Evolutionary conservation across 2,888 invertebrate genomes (phyloP), one percentile per base, ranked within the genome.

Genomic region (Agrotis exclamationis): DNA sequence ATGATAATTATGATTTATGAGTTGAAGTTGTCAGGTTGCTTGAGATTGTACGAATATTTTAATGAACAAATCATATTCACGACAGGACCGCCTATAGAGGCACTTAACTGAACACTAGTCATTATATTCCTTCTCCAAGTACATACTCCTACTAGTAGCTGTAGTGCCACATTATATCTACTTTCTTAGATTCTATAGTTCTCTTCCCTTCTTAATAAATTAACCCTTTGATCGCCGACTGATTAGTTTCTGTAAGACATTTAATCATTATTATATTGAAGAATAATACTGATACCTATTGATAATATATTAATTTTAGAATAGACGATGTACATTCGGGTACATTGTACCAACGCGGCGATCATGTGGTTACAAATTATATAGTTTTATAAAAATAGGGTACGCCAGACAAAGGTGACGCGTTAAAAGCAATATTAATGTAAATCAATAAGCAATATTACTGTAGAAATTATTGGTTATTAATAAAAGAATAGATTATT

Each of bases 371-470:
- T 86, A 81, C 72, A 74, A 76, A 84, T 65, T 62, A 84, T 79
- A 83, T 92, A 89, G 89, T 90, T 91, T 92, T 91, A 90, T 88
- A 89, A 87, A 80, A 69, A 85, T 84, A 87, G 85, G 86, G 53
- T 77, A 87, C 84, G 86, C 86, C 81, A 86, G 91, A 92, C 91
- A 91, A 78, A 92, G 93, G 92, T 93, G 88, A 93, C 94, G 95
- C 93, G 92, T 92, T 76, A 87, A 88, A 95, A 96, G 96, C 96
- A 96, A 96, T 96, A 96, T 94, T 83, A 93, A 93, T 86, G 93
- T 93, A 94, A 96, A 92, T 89, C 83, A 82, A 93, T 93, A 94
- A 96, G 96, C 95, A 96, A 96, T 96, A 96, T 86, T 94, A 94
- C 73, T 78, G 86, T 95, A 95, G 92, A 89, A 85, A 88, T 90